Evolutionary conservation across 2,113 vertebrate species (phyloP).

Genomic region (Ictalurus furcatus): DNA sequence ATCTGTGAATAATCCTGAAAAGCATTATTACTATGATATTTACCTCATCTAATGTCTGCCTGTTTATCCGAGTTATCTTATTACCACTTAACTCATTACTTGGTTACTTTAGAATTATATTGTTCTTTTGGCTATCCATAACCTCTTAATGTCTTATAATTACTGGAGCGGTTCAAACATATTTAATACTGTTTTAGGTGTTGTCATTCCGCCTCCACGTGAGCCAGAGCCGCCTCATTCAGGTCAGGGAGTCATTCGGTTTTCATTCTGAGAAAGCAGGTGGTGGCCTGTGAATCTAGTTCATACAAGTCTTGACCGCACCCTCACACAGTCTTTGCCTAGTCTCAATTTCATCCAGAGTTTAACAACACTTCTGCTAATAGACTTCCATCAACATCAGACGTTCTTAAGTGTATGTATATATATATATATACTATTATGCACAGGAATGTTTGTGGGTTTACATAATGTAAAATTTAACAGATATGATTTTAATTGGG

Average conservation of each 20-base stretch:
- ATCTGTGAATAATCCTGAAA: not conserved
- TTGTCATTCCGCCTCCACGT: not conserved
- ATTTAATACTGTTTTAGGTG: not conserved
- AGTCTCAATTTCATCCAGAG: conserved; percentile 18
- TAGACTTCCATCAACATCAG: not conserved
- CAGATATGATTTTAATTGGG: conserved; percentile 59
- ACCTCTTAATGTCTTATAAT: not conserved
- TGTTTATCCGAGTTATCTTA: conserved; percentile 8
- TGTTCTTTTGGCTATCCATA: not conserved
- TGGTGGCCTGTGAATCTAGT: conserved; percentile 43
- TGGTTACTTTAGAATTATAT: not conserved
- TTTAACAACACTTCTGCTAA: conserved; percentile 13
- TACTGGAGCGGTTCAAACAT: not conserved
- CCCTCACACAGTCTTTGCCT: conserved; percentile 3
- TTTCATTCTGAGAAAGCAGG: conserved; percentile 40
- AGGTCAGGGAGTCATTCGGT: conserved; percentile 30
- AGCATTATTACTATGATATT: not conserved
- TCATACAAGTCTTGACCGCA: conserved; percentile 36
- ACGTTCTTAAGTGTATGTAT: no score
- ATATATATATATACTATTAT: not conserved
- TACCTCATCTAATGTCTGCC: conserved; percentile 12
- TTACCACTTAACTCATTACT: not conserved
- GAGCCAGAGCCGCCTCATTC: conserved; percentile 7
- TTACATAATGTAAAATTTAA: conserved; percentile 53
- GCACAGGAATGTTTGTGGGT: conserved; percentile 8